These are phyloP conservation scores for Labeo catla DNA, from an alignment of 2,113 vertebrate genomes.

Conservation along the genomic window DNA sequence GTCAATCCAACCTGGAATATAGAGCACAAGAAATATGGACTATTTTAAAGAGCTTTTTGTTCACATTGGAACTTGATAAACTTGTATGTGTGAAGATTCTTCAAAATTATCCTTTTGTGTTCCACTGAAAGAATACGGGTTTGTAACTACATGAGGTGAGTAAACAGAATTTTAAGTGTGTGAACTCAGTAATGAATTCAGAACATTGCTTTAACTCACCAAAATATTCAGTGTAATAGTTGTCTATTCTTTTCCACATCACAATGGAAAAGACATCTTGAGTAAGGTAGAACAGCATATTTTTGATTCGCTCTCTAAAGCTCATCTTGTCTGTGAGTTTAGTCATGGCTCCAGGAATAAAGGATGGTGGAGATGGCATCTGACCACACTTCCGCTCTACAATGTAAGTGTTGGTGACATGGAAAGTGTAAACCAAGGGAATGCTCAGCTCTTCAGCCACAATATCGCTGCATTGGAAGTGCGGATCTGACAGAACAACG, in stretches of 20 bases:
- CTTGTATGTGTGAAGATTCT: too few species aligned
- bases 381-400: conserved; percentile 72
- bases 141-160: too few species aligned
- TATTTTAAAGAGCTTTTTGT: too few species aligned
- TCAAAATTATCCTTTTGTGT: too few species aligned
- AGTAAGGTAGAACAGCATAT: conserved; percentile 63
- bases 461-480: conserved; percentile 68
- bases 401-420: conserved; percentile 62
- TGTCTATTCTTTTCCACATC: conserved; percentile 53
- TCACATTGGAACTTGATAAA: too few species aligned
- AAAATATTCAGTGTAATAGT: conserved; percentile 72
- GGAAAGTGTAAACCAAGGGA: conserved; percentile 69
- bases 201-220: conserved; percentile 62
- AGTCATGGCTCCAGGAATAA: conserved; percentile 68
- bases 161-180: neutral
- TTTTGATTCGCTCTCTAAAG: conserved; percentile 72
- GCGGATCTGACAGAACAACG: conserved; percentile 69
- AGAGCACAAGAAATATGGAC: too few species aligned
- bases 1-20: too few species aligned
- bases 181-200: neutral
- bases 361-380: conserved; percentile 72
- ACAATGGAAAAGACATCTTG: conserved; percentile 56
- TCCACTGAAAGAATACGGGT: too few species aligned
- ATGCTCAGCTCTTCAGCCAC: conserved; percentile 67
- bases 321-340: conserved; percentile 75